A percentile compares a stretch with the other conserved stretches of the same genome.
Evolutionary conservation across 2,113 vertebrate genomes (phyloP).

Genomic region (Danio rerio): GRCz12tu NC_133182.1:35520501-35521000

Average conservation of each 20-base stretch:
- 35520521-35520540: conserved; percentile 61
- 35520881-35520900: conserved; percentile 32
- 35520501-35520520: conserved; percentile 42
- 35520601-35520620: conserved; percentile 81
- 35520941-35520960: conserved; percentile 73
- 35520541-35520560: conserved; percentile 61
- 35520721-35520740: conserved; percentile 72
- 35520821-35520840: conserved; percentile 9
- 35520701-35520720: conserved; percentile 69
- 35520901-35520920: conserved; percentile 35
- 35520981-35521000: conserved; percentile 52
- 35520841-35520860: background rate
- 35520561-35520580: conserved; percentile 77
- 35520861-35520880: conserved; percentile 38
- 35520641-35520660: conserved; percentile 89
- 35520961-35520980: conserved; percentile 71
- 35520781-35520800: conserved; percentile 1
- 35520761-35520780: conserved; percentile 49
- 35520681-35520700: conserved; percentile 63
- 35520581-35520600: conserved; percentile 78
- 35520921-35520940: conserved; percentile 66
- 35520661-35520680: conserved; percentile 73
- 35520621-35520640: conserved; percentile 79
- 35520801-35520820: conserved; percentile 22
- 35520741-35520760: conserved; percentile 75